Evolutionary conservation across 2,888 invertebrate species (phyloP).

Genomic region (Hemicrepidius hirtus): DNA sequence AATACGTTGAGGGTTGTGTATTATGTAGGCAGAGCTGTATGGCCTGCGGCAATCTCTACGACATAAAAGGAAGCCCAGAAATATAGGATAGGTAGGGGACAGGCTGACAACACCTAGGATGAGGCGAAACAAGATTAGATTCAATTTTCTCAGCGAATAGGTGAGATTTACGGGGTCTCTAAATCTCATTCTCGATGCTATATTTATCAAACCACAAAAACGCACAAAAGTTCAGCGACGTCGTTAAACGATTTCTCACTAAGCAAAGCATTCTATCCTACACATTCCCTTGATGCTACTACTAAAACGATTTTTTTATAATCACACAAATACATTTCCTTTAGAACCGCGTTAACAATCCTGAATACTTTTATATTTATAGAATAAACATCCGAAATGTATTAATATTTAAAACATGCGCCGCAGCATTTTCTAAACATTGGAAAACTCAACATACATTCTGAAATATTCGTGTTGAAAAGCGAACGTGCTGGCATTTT

Average conservation of each 20-base stretch:
- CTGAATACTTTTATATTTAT: no score
- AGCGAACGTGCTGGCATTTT: neutral
- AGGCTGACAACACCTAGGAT: slow-evolving; percentile 50
- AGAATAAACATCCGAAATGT: no score
- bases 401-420: no score
- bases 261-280: slow-evolving; percentile 4
- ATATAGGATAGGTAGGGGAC: slow-evolving; percentile 48
- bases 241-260: slow-evolving; percentile 25
- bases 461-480: neutral
- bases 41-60: slow-evolving; percentile 48
- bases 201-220: slow-evolving; percentile 44
- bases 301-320: neutral
- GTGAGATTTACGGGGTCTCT: slow-evolving; percentile 52
- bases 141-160: slow-evolving; percentile 56
- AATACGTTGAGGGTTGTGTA: slow-evolving; percentile 47
- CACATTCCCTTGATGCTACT: neutral
- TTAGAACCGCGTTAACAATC: neutral
- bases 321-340: neutral
- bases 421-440: no score
- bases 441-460: no score
- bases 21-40: slow-evolving; percentile 42
- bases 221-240: slow-evolving; percentile 30
- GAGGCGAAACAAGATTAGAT: slow-evolving; percentile 54
- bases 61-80: slow-evolving; percentile 51
- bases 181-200: slow-evolving; percentile 48